Base-by-base conservation (phyloP, 2,797 vertebrate genomes). In the Pangasius djambal region DNA sequence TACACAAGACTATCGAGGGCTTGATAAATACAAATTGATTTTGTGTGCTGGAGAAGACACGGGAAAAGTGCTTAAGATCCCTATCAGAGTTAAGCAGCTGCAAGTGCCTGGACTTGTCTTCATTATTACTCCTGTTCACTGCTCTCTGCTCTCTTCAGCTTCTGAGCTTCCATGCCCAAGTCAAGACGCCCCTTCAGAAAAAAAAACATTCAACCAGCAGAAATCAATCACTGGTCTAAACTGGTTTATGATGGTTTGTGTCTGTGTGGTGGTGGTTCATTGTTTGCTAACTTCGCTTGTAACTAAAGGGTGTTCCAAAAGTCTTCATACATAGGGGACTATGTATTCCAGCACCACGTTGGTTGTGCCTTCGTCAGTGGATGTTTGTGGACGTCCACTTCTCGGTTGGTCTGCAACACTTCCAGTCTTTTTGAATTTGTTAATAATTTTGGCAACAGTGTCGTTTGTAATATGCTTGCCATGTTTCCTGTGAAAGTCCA, bases 1-100 rank as follows among this genome's bases (percentile, higher is more conserved):
- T 94, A 90, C 89, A 91, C 89, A 52, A 91, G 89, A 86, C 83
- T 67, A 87, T 83, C 86, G 77, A 93, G 93, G 92, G 91, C 92
- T 87, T 77, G 92, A 91, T 92, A 94, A 94, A 95, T 93, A 92
- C 91, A 88, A 91, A 94, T 93, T 93, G 94, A 95, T 95, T 94
- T 93, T 92, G 87, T 91, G 91, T 86, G 91, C 86, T 83, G 89
- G 83, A 90, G 92, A 92, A 93, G 91, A 93, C 85, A 91, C 90
- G 91, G 74, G 69, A 90, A 92, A 93, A 93, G 93, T 93, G 93
- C 92, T 91, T 92, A 91, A 94, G 94, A 95, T 93, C 93, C 84
- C 84, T 90, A 90, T 91, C 90, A 83, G 94, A 93, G 88, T 92
- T 91, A 91, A 86, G 89, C 89, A 90, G 88, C 89, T 87, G 85